Conservation (phyloP, 35 echinoderm and acorn worm species). For the Heliocidaris erythrogramma region DNA sequence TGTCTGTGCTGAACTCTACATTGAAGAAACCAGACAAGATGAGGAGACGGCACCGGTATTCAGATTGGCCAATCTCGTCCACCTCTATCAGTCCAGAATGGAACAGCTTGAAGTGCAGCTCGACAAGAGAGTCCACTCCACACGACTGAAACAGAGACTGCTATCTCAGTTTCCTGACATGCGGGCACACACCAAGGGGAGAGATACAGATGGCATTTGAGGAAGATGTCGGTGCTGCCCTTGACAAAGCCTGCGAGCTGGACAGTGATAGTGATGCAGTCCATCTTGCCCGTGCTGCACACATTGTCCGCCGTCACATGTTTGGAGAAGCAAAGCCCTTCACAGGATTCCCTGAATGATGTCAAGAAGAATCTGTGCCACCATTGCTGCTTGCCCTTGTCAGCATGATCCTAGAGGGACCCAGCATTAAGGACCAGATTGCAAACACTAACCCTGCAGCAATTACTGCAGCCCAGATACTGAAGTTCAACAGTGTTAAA, state of each 20-base stretch:
- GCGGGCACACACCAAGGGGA: constrained; percentile 58
- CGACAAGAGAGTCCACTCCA: constrained; percentile 57
- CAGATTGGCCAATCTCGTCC: constrained; percentile 53
- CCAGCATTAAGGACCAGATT: constrained; percentile 50
- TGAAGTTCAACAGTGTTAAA: constrained; percentile 59
- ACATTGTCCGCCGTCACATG: constrained; percentile 53
- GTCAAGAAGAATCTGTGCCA: constrained; percentile 70
- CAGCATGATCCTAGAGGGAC: constrained; percentile 63
- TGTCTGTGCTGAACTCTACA: constrained; percentile 55
- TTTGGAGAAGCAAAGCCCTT: constrained; percentile 36
- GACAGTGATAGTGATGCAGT: constrained; percentile 63
- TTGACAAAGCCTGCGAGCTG: constrained; percentile 51
- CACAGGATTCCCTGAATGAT: constrained; percentile 33
- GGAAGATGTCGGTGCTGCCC: constrained; percentile 56
- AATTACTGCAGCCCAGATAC: constrained; percentile 46
- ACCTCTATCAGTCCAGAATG: constrained; percentile 65
- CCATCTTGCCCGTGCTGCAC: constrained; percentile 50
- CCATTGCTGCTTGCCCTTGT: constrained; percentile 58
- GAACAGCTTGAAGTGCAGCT: constrained; percentile 61
- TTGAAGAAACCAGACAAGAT: constrained; percentile 53
- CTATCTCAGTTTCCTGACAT: constrained; percentile 69
- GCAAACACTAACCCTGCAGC: background rate
- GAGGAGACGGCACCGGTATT: constrained; percentile 54
- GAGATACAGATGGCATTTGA: constrained; percentile 59
- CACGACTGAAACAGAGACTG: constrained; percentile 68